Evolutionary conservation across 2,888 invertebrate species (phyloP), one percentile per base, ranked within the genome.

Genomic region (Heliconius sara): DNA sequence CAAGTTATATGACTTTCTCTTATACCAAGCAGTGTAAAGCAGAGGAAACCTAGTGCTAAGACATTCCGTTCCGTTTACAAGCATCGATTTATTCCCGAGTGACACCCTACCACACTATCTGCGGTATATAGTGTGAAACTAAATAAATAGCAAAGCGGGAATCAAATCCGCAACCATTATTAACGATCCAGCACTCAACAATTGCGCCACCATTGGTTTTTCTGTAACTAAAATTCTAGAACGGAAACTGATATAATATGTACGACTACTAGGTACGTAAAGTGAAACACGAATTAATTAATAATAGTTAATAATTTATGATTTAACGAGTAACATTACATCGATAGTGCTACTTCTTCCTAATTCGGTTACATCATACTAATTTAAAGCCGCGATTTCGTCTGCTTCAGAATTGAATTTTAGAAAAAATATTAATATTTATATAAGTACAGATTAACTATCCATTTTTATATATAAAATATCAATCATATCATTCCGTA

Each of bases 241-340:
- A 70, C 43, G 43, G 47, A n/a, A n/a, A 16, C 43, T 47, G 70
- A 25, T 70, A 43, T 43, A 70, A 47, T 70, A 47, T 70, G 25
- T 47, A 70, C 70, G 25, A 70, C 43, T 70, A 70, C 3, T 3
- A n/a, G n/a, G 27, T 25, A 43, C 39, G 43, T 47, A 25, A 70
- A 43, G 43, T 70, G 25, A 70, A 70, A 70, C 70, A 70, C 60
- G 73, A 60, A 73, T 73, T 73, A 60, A 39, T n/a, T 73, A 66
- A 66, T 75, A 75, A 7, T 65, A 65, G 47, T 75, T 66, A 47
- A 75, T 63, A 30, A 47, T 63, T 65, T 43, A 75, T 65, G 65
- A 75, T 47, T 47, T 75, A 75, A 75, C 75, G 39, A 10, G 43
- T 30, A n/a, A 9, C 25, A 27, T 22, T 66, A 74, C 57, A 43